Evolutionary conservation across 2,888 invertebrate species (phyloP).

Genomic region (Drosophila paranaensis): DNA sequence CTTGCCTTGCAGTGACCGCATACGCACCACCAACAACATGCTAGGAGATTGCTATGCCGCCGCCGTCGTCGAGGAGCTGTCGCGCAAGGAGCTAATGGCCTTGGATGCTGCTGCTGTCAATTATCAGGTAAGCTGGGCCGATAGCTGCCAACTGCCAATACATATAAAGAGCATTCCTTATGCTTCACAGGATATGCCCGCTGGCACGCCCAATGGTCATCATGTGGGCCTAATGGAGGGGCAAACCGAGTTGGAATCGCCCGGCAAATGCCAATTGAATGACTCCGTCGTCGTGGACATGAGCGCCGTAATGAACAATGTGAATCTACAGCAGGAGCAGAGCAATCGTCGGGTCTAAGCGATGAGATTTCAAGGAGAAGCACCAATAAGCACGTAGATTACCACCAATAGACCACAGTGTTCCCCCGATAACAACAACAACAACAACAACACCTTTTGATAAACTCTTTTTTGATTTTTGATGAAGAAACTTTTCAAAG

Average conservation of each 20-base stretch:
- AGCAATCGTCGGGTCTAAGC: conserved; percentile 70
- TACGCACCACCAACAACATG: conserved; percentile 95
- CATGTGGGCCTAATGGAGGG: conserved; percentile 84
- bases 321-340: conserved; percentile 75
- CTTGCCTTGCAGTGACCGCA: conserved; percentile 89
- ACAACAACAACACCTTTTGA: conserved; percentile 45
- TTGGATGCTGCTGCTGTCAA: conserved; percentile 88
- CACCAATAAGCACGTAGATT: conserved; percentile 22
- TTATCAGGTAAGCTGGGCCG: conserved; percentile 85
- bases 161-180: background rate
- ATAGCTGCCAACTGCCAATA: too few species aligned
- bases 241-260: conserved; percentile 85
- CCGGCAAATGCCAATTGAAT: conserved; percentile 86
- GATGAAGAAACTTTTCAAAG: conserved; percentile 18
- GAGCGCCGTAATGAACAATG: conserved; percentile 84
- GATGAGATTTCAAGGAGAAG: background rate
- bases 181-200: conserved; percentile 84
- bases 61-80: conserved; percentile 93
- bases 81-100: conserved; percentile 92
- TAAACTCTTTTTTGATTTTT: conserved; percentile 49
- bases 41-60: conserved; percentile 95
- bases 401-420: conserved; percentile 66
- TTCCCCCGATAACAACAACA: conserved; percentile 41
- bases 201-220: conserved; percentile 86
- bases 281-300: conserved; percentile 88